Evolutionary conservation across 2,797 vertebrate species (phyloP).

Genomic region (Sternarchorhynchus goeldii): DNA sequence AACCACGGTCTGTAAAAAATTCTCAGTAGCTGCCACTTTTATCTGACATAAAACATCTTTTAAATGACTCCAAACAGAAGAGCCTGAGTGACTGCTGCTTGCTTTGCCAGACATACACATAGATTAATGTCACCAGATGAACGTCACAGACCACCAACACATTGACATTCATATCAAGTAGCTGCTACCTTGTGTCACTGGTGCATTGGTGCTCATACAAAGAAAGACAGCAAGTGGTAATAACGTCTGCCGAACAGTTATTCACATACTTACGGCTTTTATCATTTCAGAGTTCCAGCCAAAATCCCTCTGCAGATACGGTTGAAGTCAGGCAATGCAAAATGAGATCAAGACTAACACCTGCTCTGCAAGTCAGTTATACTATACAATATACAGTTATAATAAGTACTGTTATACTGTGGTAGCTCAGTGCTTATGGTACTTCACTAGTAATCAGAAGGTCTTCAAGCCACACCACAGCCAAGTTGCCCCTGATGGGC

Average conservation of each 20-base stretch:
- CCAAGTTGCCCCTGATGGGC: too few relatives aligned
- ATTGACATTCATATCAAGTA: conserved; percentile 43
- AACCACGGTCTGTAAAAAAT: conserved; percentile 22
- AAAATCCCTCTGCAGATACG: too few relatives aligned
- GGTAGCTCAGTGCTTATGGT: too few relatives aligned
- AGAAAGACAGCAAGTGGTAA: conserved; percentile 24
- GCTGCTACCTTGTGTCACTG: conserved; percentile 32
- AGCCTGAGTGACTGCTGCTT: conserved; percentile 46
- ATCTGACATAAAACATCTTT: conserved; percentile 23
- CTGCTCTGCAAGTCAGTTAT: too few relatives aligned
- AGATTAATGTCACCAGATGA: conserved; percentile 45
- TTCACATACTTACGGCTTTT: neutral
- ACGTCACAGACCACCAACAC: conserved; percentile 39
- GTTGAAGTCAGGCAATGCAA: too few relatives aligned
- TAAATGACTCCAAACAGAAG: conserved; percentile 41
- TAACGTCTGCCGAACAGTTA: conserved; percentile 12
- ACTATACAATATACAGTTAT: too few relatives aligned
- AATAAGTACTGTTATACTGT: too few relatives aligned
- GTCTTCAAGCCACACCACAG: too few relatives aligned
- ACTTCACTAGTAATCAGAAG: too few relatives aligned
- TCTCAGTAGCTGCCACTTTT: conserved; percentile 33
- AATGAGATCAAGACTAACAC: too few relatives aligned
- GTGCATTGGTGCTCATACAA: conserved; percentile 28
- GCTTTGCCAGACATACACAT: conserved; percentile 19
- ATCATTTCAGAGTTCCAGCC: too few relatives aligned